These are phyloP conservation scores for Podarcis cretensis DNA, from an alignment of 2,113 vertebrate species.

Conservation along the genomic window DNA sequence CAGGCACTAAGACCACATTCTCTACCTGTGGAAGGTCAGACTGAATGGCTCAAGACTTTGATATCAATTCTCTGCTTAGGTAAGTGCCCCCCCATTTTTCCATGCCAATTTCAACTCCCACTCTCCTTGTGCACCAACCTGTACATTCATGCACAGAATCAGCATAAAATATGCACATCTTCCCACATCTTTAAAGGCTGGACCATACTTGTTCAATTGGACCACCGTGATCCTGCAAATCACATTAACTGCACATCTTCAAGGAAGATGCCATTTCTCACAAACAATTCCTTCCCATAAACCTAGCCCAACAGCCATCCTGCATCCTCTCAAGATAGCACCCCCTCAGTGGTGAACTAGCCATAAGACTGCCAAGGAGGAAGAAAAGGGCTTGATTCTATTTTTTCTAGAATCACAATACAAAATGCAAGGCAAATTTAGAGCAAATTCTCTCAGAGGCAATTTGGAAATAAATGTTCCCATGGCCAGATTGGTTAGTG, in stretches of 20 bases:
- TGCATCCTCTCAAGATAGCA: neutral
- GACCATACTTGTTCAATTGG: neutral
- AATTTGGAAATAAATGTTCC: neutral
- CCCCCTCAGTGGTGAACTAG: neutral
- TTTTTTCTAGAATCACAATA: neutral
- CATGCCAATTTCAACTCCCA: neutral
- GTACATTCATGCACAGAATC: neutral
- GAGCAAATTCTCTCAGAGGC: neutral
- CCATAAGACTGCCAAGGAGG: neutral
- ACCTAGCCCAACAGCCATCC: neutral
- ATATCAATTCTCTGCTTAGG: constrained; percentile 9
- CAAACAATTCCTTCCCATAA: neutral
- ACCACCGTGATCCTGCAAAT: neutral
- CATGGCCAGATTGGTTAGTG: neutral
- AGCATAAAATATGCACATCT: neutral
- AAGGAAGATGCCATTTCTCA: neutral
- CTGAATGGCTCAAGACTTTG: constrained; percentile 4
- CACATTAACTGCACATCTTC: neutral
- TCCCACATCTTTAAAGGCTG: neutral
- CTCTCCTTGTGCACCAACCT: neutral
- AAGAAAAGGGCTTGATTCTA: neutral
- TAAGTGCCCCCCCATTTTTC: neutral
- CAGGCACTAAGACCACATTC: neutral
- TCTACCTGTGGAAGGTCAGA: neutral
- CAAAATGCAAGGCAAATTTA: neutral